phyloP scores from a whole-genome alignment of 2,113 vertebrate species.

The Petromus typicus region DNA sequence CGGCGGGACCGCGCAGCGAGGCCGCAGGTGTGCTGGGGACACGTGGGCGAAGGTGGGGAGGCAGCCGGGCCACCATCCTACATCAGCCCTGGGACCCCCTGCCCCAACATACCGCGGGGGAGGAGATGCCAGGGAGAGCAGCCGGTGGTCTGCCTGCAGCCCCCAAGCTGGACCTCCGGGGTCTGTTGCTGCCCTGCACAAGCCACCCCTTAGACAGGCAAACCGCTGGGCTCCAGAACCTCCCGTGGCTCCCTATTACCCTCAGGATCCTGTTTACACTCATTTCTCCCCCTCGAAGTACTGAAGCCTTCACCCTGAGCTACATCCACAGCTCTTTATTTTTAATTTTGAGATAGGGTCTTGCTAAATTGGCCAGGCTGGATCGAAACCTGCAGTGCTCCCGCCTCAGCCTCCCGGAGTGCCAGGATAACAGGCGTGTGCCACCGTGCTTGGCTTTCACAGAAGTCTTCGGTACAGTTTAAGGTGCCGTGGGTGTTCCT shows the following conservation, averaged over 20 bases:
- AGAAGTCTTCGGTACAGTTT: neutral
- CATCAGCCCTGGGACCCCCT: neutral
- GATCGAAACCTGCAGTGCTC: neutral
- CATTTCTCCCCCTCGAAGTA: no score
- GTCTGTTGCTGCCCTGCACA: neutral
- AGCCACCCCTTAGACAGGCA: no score
- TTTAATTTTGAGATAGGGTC: neutral
- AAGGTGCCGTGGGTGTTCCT: no score
- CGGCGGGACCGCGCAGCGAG: neutral
- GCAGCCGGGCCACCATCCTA: neutral
- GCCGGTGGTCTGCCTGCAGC: neutral
- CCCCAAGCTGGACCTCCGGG: neutral
- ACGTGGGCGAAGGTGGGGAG: conserved; percentile 45
- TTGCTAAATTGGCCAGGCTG: neutral
- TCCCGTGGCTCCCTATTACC: accelerated
- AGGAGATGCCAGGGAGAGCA: neutral
- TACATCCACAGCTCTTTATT: neutral
- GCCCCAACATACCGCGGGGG: neutral
- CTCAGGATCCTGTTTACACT: neutral
- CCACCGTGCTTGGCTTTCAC: neutral
- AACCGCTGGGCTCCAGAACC: neutral
- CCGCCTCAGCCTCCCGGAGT: neutral
- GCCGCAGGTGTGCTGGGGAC: conserved; percentile 50
- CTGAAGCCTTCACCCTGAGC: neutral
- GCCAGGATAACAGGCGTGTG: neutral